phyloP scores from a whole-genome alignment of 1,140 invertebrate genomes.

The Fragariocoptes setiger region DNA sequence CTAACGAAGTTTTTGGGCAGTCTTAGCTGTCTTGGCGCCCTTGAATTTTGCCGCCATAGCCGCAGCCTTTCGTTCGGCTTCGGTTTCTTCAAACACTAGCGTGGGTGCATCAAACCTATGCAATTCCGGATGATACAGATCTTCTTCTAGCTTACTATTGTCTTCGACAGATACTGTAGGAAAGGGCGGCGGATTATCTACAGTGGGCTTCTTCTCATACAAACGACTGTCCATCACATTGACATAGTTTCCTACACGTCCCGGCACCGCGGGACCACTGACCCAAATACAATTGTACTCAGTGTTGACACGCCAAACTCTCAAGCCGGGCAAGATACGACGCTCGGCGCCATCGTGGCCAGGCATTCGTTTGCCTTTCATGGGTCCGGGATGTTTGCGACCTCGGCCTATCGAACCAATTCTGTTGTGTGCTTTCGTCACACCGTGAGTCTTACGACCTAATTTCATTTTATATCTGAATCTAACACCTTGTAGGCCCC shows the following conservation, averaged over 20 bases:
- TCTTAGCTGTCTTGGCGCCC: slow-evolving; percentile 11
- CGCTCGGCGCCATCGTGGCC: slow-evolving; percentile 67
- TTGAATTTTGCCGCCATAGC: slow-evolving; percentile 7
- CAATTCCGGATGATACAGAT: slow-evolving; percentile 33
- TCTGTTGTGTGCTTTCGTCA: slow-evolving; percentile 74
- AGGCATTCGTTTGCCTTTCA: slow-evolving; percentile 81
- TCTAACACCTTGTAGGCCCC: slow-evolving; percentile 94
- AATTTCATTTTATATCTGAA: slow-evolving; percentile 84
- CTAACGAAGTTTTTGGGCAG: slow-evolving; percentile 9
- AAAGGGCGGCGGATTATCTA: slow-evolving; percentile 29
- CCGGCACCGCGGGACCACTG: slow-evolving; percentile 40
- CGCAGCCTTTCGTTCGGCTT: slow-evolving; percentile 9
- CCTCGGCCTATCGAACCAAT: slow-evolving; percentile 61
- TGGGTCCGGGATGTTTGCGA: slow-evolving; percentile 39
- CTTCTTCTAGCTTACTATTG: slow-evolving; percentile 26
- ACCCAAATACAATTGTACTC: slow-evolving; percentile 76
- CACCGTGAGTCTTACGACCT: slow-evolving; percentile 58
- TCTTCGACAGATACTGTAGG: slow-evolving; percentile 36
- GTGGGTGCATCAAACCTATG: slow-evolving; percentile 33
- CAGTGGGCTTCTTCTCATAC: slow-evolving; percentile 7
- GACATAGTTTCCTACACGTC: slow-evolving; percentile 36
- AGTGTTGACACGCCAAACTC: slow-evolving; percentile 63
- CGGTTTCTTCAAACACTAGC: slow-evolving; percentile 27
- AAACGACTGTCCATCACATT: slow-evolving; percentile 5
- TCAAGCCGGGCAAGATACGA: slow-evolving; percentile 32